These are phyloP conservation scores for Timema cristinae DNA, from an alignment of 2,888 invertebrate genomes.

Conservation along the genomic window DNA sequence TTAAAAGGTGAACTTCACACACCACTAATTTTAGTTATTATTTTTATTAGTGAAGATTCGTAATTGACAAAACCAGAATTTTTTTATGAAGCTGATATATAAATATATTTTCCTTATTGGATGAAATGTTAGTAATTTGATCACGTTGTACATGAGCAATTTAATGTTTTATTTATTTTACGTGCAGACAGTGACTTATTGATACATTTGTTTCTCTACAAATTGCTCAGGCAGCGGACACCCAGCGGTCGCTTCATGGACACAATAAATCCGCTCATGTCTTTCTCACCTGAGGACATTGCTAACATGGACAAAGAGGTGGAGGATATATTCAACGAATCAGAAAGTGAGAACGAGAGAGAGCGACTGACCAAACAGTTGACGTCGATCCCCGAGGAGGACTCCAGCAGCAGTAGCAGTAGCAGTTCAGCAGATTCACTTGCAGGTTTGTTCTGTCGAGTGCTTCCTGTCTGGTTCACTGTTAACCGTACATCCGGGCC, in stretches of 20 bases:
- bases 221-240: constrained; percentile 51
- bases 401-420: constrained; percentile 22
- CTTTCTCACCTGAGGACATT: constrained; percentile 88
- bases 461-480: background rate
- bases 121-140: too few species aligned
- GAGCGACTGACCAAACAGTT: constrained; percentile 20
- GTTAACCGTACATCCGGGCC: too few species aligned
- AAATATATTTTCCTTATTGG: too few species aligned
- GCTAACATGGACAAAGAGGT: constrained; percentile 86
- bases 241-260: constrained; percentile 77
- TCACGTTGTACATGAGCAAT: too few species aligned
- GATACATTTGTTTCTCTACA: too few species aligned
- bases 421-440: constrained; percentile 30
- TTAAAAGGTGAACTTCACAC: too few species aligned
- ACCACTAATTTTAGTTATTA: too few species aligned
- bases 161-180: too few species aligned
- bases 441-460: constrained; percentile 33
- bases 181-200: too few species aligned
- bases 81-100: too few species aligned
- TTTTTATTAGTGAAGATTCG: too few species aligned
- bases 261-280: constrained; percentile 83
- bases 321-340: constrained; percentile 65
- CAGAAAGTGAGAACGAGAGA: constrained; percentile 48
- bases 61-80: too few species aligned
- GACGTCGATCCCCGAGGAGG: constrained; percentile 20